Base-by-base conservation (phyloP, 2,113 vertebrate species). In the Pygoscelis antarcticus region DNA sequence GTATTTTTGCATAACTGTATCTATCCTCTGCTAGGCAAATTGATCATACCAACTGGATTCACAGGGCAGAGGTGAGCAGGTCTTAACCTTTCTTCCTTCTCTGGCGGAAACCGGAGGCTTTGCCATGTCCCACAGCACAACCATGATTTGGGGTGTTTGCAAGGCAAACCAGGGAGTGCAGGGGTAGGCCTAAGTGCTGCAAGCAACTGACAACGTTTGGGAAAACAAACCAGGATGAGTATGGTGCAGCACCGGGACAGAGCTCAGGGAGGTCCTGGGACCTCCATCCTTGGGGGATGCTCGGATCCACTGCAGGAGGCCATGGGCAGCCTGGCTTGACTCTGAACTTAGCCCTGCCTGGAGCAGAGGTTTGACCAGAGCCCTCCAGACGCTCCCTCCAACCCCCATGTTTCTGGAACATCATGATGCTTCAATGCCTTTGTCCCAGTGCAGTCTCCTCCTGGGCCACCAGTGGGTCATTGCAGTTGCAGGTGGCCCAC, bases 341-440 rank as follows among this genome's bases (percentile, higher is more conserved):
- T 29, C 34, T 80, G 78, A 62, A 16, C 46, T 72, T 80, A 38
- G 52, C 40, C 87, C 83, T 65, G 47, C 32, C 80, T 58, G 38
- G 11, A 86, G 49, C 32, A 58, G 52, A 74, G 29, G 3, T 66
- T 91, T 81, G 38, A 10, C 17, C 55, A 79, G 42, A 78, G 27
- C 42, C n/a, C 55, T 78, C 26, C n/a, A 38, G 38, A 27, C 0
- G 2, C 11, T 23, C 14, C 23, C 77, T 68, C 52, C 42, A 64
- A 4, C 7, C 7, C 22, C 16, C 15, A 0, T 0, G 2, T 75
- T 82, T 79, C 25, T 84, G 62, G 36, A 36, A 9, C 55, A 26
- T 7, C 2, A 1, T 34, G 27, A 23, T 62, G n/a, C 16, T 78
- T 27, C 18, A 0, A 2, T 30, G 27, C 4, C 40, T 68, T 82